Percentiles rank a stretch among this genome's conserved stretches.
phyloP scores from a whole-genome alignment of 2,888 invertebrate species.

The Pocota personata region DNA sequence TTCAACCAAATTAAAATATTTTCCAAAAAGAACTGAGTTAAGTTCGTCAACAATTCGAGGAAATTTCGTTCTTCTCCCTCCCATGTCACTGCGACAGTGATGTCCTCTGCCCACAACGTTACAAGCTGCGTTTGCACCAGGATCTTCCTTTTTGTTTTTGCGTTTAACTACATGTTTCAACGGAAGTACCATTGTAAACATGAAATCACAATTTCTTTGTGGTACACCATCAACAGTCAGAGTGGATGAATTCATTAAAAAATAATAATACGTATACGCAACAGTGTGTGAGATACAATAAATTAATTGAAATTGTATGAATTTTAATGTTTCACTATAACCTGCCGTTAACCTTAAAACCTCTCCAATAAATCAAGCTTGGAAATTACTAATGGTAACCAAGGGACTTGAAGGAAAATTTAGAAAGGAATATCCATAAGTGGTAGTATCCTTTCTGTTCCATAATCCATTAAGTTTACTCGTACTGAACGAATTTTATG shows the following conservation, averaged over 20 bases:
- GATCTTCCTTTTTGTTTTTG: background rate
- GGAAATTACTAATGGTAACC: too few relatives aligned
- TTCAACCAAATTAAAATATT: background rate
- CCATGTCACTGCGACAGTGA: background rate
- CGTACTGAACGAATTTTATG: background rate
- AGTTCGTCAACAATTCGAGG: background rate
- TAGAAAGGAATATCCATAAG: background rate
- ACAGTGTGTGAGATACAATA: background rate
- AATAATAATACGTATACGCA: slow-evolving; percentile 38
- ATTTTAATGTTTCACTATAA: too few relatives aligned
- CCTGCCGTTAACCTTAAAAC: too few relatives aligned
- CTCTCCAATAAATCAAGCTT: too few relatives aligned
- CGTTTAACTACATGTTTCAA: slow-evolving; percentile 25
- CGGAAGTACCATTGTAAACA: slow-evolving; percentile 49
- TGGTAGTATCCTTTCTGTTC: background rate
- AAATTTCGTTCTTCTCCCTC: background rate
- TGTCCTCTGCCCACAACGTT: background rate
- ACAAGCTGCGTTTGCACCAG: background rate
- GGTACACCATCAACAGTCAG: background rate
- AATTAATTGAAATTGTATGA: background rate
- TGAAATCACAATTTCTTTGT: slow-evolving; percentile 39
- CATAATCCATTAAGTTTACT: background rate
- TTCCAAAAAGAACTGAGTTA: background rate
- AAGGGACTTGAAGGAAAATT: too few relatives aligned
- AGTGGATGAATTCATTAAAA: background rate